These are phyloP conservation scores for Schlechtendalia chinensis DNA, from an alignment of 1,140 invertebrate species.

Conservation along the genomic window DNA sequence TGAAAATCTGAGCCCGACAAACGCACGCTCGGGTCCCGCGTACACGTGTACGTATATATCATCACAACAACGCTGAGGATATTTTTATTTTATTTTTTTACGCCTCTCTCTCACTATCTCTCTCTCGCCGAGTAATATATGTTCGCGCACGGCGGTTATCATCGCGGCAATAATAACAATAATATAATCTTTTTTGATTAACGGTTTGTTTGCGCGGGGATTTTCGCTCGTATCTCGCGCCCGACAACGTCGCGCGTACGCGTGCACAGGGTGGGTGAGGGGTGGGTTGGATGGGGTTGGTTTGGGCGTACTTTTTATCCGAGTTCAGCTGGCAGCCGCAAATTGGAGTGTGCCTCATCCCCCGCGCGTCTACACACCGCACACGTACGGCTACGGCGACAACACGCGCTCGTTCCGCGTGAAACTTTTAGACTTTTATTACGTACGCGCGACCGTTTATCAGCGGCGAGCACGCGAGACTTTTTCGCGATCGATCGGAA, in stretches of 20 bases:
- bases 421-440: conserved; percentile 46
- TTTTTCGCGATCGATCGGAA: not conserved
- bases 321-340: conserved; percentile 34
- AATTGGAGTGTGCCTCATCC: conserved; percentile 38
- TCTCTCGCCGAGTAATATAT: conserved; percentile 13
- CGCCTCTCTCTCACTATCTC: not conserved
- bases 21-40: not conserved
- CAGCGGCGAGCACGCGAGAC: conserved; percentile 16
- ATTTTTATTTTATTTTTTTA: not conserved
- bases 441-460: conserved; percentile 9
- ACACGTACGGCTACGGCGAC: no score
- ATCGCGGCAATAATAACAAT: conserved; percentile 9
- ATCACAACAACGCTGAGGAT: not conserved
- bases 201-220: conserved; percentile 46
- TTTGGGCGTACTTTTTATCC: conserved; percentile 29
- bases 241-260: not conserved
- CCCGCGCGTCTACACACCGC: no score
- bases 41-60: not conserved
- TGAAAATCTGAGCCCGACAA: conserved; percentile 25
- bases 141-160: conserved; percentile 13
- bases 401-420: not conserved
- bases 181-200: conserved; percentile 49
- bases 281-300: not conserved
- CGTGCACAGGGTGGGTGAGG: not conserved
- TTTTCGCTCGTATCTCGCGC: conserved; percentile 37